Conservation (phyloP, 1,140 invertebrate genomes). For the Zaprionus camerounensis region DNA sequence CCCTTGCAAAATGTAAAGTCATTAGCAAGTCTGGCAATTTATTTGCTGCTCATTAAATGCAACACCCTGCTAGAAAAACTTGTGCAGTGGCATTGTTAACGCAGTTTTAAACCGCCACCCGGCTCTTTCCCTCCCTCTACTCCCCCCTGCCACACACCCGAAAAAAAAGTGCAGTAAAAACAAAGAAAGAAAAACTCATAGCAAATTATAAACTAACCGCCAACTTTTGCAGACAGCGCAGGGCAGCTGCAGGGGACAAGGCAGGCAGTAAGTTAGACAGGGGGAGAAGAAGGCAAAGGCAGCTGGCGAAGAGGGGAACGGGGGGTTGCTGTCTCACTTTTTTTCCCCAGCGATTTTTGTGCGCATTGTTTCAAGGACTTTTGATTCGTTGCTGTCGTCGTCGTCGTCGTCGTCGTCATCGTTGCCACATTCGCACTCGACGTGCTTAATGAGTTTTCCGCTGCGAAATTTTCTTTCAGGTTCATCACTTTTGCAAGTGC, state of each 20-base stretch:
- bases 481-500: conserved; percentile 80
- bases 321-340: conserved; percentile 24
- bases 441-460: conserved; percentile 82
- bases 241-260: background rate
- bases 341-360: conserved; percentile 56
- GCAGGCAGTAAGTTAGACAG: background rate
- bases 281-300: background rate
- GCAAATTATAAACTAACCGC: conserved; percentile 55
- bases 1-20: conserved; percentile 11
- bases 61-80: conserved; percentile 46
- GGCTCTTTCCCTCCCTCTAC: too few relatives aligned
- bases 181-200: conserved; percentile 29
- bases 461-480: conserved; percentile 75
- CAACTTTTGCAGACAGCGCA: conserved; percentile 34
- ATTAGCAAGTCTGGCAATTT: conserved; percentile 43
- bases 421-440: conserved; percentile 68
- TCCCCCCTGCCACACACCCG: too few relatives aligned
- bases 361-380: conserved; percentile 73
- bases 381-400: conserved; percentile 73
- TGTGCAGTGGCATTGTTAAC: conserved; percentile 53
- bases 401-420: background rate
- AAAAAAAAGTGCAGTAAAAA: background rate
- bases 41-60: conserved; percentile 56
- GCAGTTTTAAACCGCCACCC: conserved; percentile 42
- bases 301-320: background rate